Base-by-base conservation (phyloP, 53 echinoderm and acorn worm genomes). In the Paelopatides confundens region DNA sequence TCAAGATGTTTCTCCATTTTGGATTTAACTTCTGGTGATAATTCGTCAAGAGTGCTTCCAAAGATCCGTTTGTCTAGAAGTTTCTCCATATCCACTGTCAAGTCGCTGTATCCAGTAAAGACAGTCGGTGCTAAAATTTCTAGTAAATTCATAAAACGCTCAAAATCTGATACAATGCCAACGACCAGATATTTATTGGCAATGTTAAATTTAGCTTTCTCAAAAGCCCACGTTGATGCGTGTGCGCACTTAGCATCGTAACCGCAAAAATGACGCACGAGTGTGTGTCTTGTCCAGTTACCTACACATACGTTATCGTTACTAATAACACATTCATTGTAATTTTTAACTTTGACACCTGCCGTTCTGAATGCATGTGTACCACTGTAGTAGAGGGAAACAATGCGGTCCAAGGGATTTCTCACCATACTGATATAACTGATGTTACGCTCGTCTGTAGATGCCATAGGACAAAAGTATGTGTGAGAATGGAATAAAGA, bases 251-350 rank as follows among this genome's bases (percentile, higher is more conserved):
- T 43, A 0, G 17, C 30, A 32, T 78, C 78, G 32, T 78, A 78
- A 28, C 78, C 78, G 52, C 78, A 78, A 31, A 78, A 78, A 29
- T 78, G 78, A 52, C 52, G 78, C 50, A 78, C 78, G 28, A 78
- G 50, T 5, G 78, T 78, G 53, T 78, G 28, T 18, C 33, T n/a
- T 6, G 78, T 78, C 78, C 78, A 78, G 18, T 78, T 51, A 2
- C 78, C 78, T 6, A 78, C 78, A 10, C 78, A 78, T 18, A 78
- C 33, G 10, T 78, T 78, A 30, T 78, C 53, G 48, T 78, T 49
- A 18, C 51, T 30, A 7, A 31, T 11, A 13, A 78, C 78, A 52
- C 78, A 78, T 28, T 78, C 78, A 6, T 51, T 31, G 53, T 29
- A 78, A 24, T 51, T 50, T 51, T 50, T 78, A 3, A 78, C 78